Evolutionary conservation across 2,797 vertebrate species (phyloP).

Genomic region (Anabacerthia variegaticeps): DNA sequence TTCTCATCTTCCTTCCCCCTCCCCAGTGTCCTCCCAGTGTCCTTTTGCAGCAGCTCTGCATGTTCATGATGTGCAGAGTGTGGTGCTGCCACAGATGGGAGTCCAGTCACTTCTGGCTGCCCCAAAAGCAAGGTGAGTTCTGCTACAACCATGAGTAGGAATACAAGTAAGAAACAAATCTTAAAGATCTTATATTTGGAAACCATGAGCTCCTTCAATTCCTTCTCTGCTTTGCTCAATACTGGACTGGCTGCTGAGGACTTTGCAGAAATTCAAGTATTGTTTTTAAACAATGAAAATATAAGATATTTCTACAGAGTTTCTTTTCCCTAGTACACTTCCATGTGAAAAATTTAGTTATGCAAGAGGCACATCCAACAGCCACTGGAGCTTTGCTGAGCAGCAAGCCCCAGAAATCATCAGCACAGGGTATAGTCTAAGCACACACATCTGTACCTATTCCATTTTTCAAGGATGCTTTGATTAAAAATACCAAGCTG

Average conservation of each 20-base stretch:
- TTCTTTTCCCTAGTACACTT: background rate
- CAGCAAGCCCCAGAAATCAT: background rate
- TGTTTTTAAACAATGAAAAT: background rate
- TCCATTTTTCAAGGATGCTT: background rate
- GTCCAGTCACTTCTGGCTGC: too few species aligned
- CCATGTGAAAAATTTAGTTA: fast-evolving
- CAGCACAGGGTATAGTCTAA: background rate
- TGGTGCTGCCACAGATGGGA: too few species aligned
- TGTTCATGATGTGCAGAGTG: too few species aligned
- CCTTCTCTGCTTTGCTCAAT: too few species aligned
- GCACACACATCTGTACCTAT: background rate
- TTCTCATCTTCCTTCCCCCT: too few species aligned
- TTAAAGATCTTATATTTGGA: too few species aligned
- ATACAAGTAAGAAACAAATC: too few species aligned
- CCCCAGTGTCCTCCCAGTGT: too few species aligned
- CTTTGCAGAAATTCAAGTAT: background rate
- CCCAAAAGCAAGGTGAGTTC: too few species aligned
- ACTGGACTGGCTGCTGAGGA: background rate
- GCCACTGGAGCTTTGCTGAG: background rate
- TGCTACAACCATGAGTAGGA: too few species aligned
- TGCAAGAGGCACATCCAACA: background rate
- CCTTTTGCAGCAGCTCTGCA: too few species aligned
- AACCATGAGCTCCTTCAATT: too few species aligned
- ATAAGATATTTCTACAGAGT: background rate
- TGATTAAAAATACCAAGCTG: background rate